Conservation (phyloP, 2,113 vertebrate genomes). For the Seriola quinqueradiata region DNA sequence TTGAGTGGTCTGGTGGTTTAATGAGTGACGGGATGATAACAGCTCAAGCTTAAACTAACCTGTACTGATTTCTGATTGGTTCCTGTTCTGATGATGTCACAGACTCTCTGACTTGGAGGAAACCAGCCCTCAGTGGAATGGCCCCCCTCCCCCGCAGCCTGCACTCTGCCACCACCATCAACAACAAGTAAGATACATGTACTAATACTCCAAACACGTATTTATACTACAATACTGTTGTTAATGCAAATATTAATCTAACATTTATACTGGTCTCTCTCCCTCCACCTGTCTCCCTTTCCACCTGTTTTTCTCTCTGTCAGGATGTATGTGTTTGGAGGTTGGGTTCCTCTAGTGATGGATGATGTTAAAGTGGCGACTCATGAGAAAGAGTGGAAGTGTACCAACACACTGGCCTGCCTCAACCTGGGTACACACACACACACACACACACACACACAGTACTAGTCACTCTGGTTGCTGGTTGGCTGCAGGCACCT, state of each 20-base stretch:
- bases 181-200: conserved; percentile 85
- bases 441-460: neutral
- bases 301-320: neutral
- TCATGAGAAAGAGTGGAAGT: conserved; percentile 95
- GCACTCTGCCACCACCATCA: conserved; percentile 90
- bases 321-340: conserved; percentile 93
- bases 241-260: no score
- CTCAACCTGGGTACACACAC: conserved; percentile 85
- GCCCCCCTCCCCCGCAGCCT: conserved; percentile 90
- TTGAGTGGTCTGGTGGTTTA: no score
- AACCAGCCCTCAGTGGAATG: conserved; percentile 86
- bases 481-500: no score
- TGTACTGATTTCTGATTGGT: neutral
- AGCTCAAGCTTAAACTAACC: neutral
- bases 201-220: neutral
- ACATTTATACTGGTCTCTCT: neutral
- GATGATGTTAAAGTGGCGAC: conserved; percentile 93
- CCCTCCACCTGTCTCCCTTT: neutral
- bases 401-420: conserved; percentile 92
- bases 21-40: no score
- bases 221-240: no score
- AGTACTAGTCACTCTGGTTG: no score
- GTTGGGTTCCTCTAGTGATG: conserved; percentile 93
- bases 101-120: conserved; percentile 90
- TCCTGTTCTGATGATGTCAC: conserved; percentile 37